Conservation (phyloP, 2,113 vertebrate species). For the Delphinus delphis region DNA sequence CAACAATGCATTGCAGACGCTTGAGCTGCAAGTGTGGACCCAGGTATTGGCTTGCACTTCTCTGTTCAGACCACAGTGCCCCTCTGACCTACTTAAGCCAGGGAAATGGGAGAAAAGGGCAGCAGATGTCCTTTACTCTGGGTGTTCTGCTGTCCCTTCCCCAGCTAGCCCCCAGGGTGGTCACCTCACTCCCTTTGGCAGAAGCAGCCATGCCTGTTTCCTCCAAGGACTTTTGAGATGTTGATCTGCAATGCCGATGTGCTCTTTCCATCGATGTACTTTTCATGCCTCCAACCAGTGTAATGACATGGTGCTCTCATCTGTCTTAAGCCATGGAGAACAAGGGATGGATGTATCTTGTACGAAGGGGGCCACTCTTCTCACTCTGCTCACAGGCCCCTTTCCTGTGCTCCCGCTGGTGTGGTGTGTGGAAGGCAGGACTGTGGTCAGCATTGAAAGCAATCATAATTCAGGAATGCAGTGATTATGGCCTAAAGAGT, state of each 20-base stretch:
- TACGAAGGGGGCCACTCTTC: neutral
- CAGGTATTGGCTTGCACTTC: neutral
- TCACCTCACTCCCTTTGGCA: neutral
- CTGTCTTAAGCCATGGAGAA: neutral
- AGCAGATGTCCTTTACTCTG: neutral
- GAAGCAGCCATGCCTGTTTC: neutral
- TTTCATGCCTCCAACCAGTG: neutral
- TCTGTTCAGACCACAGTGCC: neutral
- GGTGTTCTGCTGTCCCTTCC: neutral
- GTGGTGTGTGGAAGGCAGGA: neutral
- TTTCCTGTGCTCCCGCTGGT: neutral
- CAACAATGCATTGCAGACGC: neutral
- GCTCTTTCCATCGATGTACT: neutral
- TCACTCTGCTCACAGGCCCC: neutral
- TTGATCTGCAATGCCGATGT: neutral
- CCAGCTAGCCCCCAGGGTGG: neutral
- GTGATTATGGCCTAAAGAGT: neutral
- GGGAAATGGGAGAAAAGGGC: neutral
- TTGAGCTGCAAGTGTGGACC: neutral
- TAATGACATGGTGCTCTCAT: neutral
- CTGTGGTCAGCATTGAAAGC: neutral
- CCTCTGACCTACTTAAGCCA: neutral
- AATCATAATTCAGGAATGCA: neutral
- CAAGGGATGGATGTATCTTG: neutral
- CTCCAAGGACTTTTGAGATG: neutral